A percentile compares a stretch with the other conserved stretches of the same genome.
Conservation (phyloP, 2,113 vertebrate species). For the Etheostoma cragini region DNA sequence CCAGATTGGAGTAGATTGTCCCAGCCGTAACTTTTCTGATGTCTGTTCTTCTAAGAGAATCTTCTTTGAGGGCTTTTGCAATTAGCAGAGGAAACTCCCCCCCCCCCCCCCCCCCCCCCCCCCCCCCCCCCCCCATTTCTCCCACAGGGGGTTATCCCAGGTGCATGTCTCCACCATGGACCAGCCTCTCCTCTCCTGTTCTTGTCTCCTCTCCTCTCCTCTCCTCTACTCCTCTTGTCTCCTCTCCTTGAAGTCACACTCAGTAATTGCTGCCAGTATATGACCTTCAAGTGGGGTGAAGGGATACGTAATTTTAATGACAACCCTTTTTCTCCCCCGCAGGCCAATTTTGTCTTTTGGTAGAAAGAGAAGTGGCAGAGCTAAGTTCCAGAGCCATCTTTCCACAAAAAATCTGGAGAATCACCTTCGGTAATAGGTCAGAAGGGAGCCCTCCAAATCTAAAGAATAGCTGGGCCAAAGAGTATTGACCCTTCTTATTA, state of each 20-base stretch:
- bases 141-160: conserved; percentile 33
- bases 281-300: conserved; percentile 78
- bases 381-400: conserved; percentile 62
- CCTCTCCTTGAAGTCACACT: conserved; percentile 68
- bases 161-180: conserved; percentile 67
- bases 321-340: conserved; percentile 59
- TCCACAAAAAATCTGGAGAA: conserved; percentile 66
- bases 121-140: neutral
- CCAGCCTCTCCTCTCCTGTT: conserved; percentile 28
- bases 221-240: no score
- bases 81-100: conserved; percentile 49
- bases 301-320: conserved; percentile 76
- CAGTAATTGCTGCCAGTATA: conserved; percentile 76
- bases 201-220: no score
- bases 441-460: conserved; percentile 65
- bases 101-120: neutral
- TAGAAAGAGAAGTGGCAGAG: conserved; percentile 58
- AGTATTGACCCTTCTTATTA: conserved; percentile 72
- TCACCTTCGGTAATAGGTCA: conserved; percentile 78
- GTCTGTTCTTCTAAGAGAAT: neutral
- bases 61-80: conserved; percentile 47
- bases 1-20: neutral
- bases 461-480: conserved; percentile 72
- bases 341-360: conserved; percentile 74
- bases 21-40: neutral